These are phyloP conservation scores for Halictus quadricinctus DNA, from an alignment of 2,888 invertebrate species.

Conservation along the genomic window DNA sequence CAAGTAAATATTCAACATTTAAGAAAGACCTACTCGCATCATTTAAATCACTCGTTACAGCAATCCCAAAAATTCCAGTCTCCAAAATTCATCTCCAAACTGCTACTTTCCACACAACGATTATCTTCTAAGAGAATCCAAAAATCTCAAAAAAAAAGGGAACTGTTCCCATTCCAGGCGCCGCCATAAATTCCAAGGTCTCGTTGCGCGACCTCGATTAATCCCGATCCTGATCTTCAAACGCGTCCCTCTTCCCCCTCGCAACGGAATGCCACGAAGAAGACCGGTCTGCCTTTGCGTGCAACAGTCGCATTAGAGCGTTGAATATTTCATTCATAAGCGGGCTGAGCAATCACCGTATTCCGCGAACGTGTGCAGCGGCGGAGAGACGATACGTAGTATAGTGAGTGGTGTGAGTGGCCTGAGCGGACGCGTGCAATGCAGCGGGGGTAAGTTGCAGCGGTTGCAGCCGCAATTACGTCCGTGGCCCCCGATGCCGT, in stretches of 20 bases:
- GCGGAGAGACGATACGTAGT: constrained; percentile 54
- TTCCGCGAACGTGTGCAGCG: constrained; percentile 67
- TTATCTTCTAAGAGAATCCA: not conserved
- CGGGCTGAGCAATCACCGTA: constrained; percentile 70
- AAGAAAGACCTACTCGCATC: no score
- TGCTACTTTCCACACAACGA: not conserved
- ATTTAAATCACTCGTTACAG: not conserved
- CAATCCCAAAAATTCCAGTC: not conserved
- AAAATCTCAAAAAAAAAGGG: not conserved
- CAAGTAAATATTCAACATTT: no score
- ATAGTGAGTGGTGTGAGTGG: constrained; percentile 42
- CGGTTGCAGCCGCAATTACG: constrained; percentile 73
- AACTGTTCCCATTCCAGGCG: not conserved
- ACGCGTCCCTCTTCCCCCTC: constrained; percentile 19
- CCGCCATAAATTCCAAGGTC: constrained; percentile 34
- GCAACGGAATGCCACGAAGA: constrained; percentile 54
- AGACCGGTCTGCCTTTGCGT: constrained; percentile 76
- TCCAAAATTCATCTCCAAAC: not conserved
- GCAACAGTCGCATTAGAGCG: constrained; percentile 78
- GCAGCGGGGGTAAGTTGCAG: constrained; percentile 58
- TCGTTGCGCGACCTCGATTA: constrained; percentile 55
- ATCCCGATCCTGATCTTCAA: constrained; percentile 45
- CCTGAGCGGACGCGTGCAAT: constrained; percentile 46
- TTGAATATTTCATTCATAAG: constrained; percentile 82
- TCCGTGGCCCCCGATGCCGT: constrained; percentile 68